Conservation (phyloP, 2,797 vertebrate species). For the Calcarius lapponicus region DNA sequence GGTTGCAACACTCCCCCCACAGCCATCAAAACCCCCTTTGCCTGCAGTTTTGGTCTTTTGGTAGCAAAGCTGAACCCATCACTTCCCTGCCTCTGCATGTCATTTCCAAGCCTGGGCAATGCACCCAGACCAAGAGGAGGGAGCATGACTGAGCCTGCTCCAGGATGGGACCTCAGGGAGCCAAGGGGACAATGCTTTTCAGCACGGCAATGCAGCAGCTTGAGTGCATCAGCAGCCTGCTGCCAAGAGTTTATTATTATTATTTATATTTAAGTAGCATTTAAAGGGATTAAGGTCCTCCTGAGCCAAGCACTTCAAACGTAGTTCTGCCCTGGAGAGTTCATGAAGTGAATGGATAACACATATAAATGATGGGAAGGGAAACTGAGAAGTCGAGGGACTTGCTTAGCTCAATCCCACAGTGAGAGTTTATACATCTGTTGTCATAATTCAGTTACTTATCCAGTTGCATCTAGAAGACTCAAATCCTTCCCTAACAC, state of each 20-base stretch:
- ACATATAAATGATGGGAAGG: neutral
- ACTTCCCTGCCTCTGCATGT: neutral
- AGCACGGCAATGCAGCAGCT: neutral
- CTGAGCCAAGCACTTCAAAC: conserved; percentile 9
- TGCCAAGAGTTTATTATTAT: neutral
- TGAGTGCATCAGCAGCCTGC: neutral
- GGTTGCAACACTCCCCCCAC: neutral
- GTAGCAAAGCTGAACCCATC: neutral
- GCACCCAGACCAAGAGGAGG: rapidly evolving
- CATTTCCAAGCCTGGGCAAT: rapidly evolving
- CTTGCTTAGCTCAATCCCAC: neutral
- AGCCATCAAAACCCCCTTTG: neutral
- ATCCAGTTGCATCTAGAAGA: neutral
- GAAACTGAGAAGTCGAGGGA: neutral
- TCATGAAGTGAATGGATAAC: neutral
- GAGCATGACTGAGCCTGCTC: neutral
- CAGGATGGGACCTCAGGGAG: neutral
- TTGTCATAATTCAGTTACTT: neutral
- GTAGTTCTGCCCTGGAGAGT: neutral
- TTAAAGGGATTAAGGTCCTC: neutral
- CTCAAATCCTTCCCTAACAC: neutral
- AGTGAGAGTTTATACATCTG: neutral
- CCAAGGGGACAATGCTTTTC: neutral
- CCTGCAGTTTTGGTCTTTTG: neutral
- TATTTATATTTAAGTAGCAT: neutral